These are phyloP conservation scores for Enteromius trimaculatus DNA, from an alignment of 2,797 vertebrate species.

Conservation along the genomic window DNA sequence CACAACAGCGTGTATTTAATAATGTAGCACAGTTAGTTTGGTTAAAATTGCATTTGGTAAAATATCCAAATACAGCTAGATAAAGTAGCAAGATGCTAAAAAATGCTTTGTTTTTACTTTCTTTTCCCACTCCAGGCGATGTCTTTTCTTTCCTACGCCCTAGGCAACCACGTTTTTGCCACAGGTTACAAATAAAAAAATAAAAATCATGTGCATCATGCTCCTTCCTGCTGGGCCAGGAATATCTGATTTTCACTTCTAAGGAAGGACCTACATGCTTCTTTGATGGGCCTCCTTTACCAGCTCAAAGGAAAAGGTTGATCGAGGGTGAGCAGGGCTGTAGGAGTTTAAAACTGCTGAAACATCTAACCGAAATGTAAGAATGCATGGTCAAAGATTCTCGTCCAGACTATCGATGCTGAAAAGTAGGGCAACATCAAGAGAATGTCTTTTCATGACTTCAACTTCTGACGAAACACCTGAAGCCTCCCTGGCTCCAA, in stretches of 20 bases:
- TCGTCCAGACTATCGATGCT: conserved; percentile 40
- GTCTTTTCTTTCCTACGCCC: neutral
- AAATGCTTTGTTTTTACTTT: neutral
- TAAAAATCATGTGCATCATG: neutral
- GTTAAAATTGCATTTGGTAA: neutral
- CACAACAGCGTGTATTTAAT: neutral
- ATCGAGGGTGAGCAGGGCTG: conserved; percentile 23
- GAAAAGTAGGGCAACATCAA: conserved; percentile 54
- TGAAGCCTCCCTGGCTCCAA: conserved; percentile 42
- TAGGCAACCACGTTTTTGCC: neutral
- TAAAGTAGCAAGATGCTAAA: neutral
- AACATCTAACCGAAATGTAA: conserved; percentile 45
- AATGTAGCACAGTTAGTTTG: neutral
- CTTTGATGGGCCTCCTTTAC: conserved; percentile 22
- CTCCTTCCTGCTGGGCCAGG: neutral
- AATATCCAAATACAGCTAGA: neutral
- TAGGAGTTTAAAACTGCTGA: conserved; percentile 39
- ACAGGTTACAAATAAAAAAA: conserved; percentile 5
- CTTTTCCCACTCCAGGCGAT: no score
- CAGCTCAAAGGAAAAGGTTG: conserved; percentile 32
- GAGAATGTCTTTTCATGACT: conserved; percentile 48
- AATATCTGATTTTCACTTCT: neutral
- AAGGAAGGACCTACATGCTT: conserved; percentile 22
- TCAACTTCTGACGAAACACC: conserved; percentile 54
- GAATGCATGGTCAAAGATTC: conserved; percentile 39